Base-by-base conservation (phyloP, 2,797 vertebrate species). In the Lepus townsendii region DNA sequence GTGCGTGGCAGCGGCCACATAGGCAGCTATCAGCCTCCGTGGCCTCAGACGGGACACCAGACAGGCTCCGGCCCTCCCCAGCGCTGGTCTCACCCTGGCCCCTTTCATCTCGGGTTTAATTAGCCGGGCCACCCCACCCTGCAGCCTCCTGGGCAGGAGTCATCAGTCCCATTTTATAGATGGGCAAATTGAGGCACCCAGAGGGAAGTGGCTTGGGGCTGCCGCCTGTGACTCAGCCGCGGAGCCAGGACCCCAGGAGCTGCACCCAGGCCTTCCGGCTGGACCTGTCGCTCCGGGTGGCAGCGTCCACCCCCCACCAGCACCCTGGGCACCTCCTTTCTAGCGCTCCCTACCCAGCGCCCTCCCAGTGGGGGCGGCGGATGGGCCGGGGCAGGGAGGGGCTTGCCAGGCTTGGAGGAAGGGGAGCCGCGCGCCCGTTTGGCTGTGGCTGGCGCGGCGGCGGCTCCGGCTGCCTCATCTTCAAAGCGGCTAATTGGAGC, bases 41-140 rank as follows among this genome's bases (percentile, higher is more conserved):
- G 94, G 95, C 95, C 95, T 90, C 94, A 94, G 95, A 96, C 89
- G 95, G 84, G 94, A 90, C 91, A 92, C 94, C 95, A 96, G 96
- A 96, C 94, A 77, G 95, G 84, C 93, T 90, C 87, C 91, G 7
- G 80, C 86, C 93, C 87, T 90, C 83, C 77, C 83, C 90, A 86
- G 60, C 93, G 78, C 73, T 82, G 92, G 92, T 88, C 96, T 90
- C 95, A 90, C 89, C 88, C 77, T 71, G 75, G 66, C 79, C 92
- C 84, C 96, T 97, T 97, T 97, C 95, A 97, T 97, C 97, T 96
- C 30, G 4, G 73, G 73, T 76, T 78, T 97, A 96, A 97, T 97
- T 95, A 96, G 73, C 78, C 92, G 12, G 88, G 90, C 63, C 1
- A 79, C 93, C 93, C 90, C 94, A 90, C 94, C 93, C 84, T n/a